Evolutionary conservation across 1,140 invertebrate genomes (phyloP).

Genomic region (Globodera ellingtonae): DNA sequence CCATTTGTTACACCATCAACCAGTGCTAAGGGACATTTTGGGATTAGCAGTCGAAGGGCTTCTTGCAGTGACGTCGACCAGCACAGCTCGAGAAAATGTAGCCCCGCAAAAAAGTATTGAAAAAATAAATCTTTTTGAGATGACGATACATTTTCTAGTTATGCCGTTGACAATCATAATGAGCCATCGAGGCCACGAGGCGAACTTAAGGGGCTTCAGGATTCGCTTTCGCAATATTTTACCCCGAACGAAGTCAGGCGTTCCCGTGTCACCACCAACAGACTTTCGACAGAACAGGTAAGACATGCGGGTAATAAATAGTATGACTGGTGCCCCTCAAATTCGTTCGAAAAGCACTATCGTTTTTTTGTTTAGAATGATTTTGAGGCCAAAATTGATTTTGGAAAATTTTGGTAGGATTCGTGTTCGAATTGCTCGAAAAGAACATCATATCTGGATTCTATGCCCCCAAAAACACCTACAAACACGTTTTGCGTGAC

Average conservation of each 20-base stretch:
- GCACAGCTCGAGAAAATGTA: background rate
- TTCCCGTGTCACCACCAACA: slow-evolving; percentile 39
- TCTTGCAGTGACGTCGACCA: background rate
- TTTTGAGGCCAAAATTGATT: no score
- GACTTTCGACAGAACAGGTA: slow-evolving; percentile 21
- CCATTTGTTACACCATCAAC: background rate
- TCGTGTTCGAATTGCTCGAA: no score
- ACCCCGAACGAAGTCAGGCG: slow-evolving; percentile 65
- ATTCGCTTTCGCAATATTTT: slow-evolving; percentile 66
- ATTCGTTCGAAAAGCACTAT: no score
- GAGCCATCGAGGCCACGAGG: slow-evolving; percentile 1
- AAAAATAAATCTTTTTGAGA: background rate
- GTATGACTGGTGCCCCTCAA: no score
- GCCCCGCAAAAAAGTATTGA: background rate
- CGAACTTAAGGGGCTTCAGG: slow-evolving; percentile 41
- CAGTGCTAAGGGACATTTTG: background rate
- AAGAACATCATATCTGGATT: no score
- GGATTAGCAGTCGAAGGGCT: background rate
- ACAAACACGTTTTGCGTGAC: no score
- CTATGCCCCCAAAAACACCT: no score
- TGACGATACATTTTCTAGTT: background rate
- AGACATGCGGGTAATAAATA: background rate
- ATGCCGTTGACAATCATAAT: background rate
- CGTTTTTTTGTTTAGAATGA: no score
- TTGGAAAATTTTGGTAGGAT: no score